Conservation (phyloP, 2,888 invertebrate species). For the Machimus atricapillus region DNA sequence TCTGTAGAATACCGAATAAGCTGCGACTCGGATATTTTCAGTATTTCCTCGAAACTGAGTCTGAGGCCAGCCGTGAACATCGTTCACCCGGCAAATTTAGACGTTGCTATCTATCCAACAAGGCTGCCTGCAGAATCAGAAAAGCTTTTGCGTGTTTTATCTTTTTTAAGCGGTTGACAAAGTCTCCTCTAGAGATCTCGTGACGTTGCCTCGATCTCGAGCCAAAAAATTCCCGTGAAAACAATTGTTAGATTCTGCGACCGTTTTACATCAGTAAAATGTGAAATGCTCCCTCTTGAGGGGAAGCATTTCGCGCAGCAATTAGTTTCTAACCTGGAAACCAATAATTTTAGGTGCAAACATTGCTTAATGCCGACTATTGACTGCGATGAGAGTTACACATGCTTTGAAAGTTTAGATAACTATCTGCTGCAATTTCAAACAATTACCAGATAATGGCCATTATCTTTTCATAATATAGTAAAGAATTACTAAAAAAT, state of each 20-base stretch:
- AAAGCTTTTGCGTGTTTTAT: neutral
- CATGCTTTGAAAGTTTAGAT: neutral
- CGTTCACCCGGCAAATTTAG: neutral
- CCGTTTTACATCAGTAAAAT: neutral
- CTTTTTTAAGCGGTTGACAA: neutral
- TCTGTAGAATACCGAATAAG: neutral
- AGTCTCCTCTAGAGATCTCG: neutral
- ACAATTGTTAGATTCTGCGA: neutral
- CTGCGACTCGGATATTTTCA: neutral
- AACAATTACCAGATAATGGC: too few relatives aligned
- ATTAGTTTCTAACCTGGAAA: neutral
- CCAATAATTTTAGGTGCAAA: neutral
- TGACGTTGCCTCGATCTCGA: neutral
- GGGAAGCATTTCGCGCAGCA: neutral
- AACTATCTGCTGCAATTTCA: neutral
- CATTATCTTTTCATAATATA: too few relatives aligned
- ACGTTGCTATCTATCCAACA: neutral
- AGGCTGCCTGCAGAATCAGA: neutral
- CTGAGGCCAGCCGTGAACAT: neutral
- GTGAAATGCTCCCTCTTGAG: neutral
- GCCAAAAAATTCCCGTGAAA: neutral
- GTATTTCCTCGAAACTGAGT: neutral
- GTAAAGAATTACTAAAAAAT: too few relatives aligned
- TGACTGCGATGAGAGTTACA: neutral
- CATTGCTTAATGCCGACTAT: neutral